Conservation (phyloP, 2,113 vertebrate genomes). For the Grammomys surdaster region DNA sequence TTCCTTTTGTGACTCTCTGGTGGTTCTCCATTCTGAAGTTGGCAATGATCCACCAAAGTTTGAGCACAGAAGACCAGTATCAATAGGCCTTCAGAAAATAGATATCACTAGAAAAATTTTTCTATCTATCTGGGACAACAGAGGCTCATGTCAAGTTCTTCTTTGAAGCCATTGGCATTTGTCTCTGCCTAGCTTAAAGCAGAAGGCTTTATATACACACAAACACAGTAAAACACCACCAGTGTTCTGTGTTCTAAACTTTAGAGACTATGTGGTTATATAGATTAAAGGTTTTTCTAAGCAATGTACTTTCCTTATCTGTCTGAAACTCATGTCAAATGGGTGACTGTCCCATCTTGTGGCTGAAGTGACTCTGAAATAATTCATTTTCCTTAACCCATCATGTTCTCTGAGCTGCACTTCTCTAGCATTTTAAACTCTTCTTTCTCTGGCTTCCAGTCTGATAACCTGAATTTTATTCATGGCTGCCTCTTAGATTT, state of each 20-base stretch:
- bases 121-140: fast-evolving
- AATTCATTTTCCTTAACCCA: neutral
- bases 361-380: neutral
- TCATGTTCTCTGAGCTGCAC: neutral
- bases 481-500: neutral
- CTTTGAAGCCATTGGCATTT: neutral
- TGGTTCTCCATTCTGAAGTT: neutral
- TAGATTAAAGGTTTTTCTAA: neutral
- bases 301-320: neutral
- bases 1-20: neutral
- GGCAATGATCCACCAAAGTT: neutral
- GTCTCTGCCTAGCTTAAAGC: neutral
- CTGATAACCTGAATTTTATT: neutral
- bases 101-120: neutral
- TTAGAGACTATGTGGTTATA: neutral
- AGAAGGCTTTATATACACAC: neutral
- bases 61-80: neutral
- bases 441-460: neutral
- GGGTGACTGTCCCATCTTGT: neutral
- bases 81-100: neutral
- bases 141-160: neutral
- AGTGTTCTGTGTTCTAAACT: neutral
- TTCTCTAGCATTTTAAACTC: neutral
- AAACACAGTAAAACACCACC: neutral
- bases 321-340: neutral